These are phyloP conservation scores for Tringa solitaria DNA, from an alignment of 2,113 vertebrate genomes.

Conservation along the genomic window DNA sequence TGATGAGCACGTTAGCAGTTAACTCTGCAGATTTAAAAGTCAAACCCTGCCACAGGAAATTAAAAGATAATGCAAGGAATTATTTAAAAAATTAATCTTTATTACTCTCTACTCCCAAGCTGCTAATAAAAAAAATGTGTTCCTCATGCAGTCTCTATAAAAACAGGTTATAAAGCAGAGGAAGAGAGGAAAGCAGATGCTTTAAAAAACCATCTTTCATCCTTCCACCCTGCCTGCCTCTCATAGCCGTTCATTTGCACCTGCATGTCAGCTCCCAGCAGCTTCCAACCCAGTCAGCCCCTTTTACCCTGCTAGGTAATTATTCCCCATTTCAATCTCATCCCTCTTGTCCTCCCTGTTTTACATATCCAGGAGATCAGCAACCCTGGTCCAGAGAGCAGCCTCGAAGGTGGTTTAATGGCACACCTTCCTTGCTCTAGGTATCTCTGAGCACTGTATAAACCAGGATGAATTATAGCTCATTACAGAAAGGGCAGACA, in stretches of 20 bases:
- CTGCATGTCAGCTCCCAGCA: not conserved
- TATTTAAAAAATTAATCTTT: constrained; percentile 69
- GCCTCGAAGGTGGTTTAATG: not conserved
- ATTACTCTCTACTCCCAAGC: constrained; percentile 50
- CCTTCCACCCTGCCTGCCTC: not conserved
- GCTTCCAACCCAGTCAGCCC: not conserved
- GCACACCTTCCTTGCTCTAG: not conserved
- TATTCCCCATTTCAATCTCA: not conserved
- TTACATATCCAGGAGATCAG: not conserved
- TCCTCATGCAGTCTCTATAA: constrained; percentile 44
- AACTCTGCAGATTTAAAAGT: constrained; percentile 50
- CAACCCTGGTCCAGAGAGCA: not conserved
- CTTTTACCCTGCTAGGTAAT: not conserved
- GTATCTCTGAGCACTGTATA: not conserved
- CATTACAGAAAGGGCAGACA: constrained; percentile 30
- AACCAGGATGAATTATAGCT: constrained; percentile 27
- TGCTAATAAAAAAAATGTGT: constrained; percentile 58
- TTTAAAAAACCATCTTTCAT: constrained; percentile 19
- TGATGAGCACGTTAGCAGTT: not conserved
- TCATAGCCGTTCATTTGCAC: not conserved
- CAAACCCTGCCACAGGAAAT: constrained; percentile 64
- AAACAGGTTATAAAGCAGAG: constrained; percentile 58
- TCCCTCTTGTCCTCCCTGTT: not conserved
- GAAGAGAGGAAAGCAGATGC: constrained; percentile 40
- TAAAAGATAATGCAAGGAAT: constrained; percentile 67